A percentile compares a stretch with the other conserved stretches of the same genome.
These are phyloP conservation scores for Apodemus agrarius DNA, from an alignment of 2,797 vertebrate genomes.

Conservation along the genomic window DNA sequence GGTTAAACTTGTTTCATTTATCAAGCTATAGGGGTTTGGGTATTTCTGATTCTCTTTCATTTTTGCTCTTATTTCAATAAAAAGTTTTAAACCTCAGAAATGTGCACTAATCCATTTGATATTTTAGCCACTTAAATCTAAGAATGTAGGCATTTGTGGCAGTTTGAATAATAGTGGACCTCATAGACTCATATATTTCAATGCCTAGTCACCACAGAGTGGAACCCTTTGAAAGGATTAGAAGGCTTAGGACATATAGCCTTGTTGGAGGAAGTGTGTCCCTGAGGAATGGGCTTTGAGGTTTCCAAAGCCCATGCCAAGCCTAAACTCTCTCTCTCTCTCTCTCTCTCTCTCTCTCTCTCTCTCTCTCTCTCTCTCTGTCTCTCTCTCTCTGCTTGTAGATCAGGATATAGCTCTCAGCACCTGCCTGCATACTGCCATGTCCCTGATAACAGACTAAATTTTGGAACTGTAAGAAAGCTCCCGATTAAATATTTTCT, in stretches of 20 bases:
- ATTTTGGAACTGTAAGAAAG: neutral
- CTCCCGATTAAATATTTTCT: neutral
- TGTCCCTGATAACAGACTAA: neutral
- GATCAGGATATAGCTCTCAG: neutral
- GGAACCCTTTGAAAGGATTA: neutral
- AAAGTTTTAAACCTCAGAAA: slow-evolving; percentile 53
- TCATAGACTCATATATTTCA: neutral
- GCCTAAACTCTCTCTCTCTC: neutral
- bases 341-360: neutral
- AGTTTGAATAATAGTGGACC: neutral
- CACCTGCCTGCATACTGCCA: too few species aligned
- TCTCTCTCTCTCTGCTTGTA: neutral
- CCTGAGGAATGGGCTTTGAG: neutral
- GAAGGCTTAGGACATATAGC: neutral
- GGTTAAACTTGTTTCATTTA: slow-evolving; percentile 74
- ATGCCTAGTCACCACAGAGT: neutral
- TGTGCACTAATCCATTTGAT: slow-evolving; percentile 41
- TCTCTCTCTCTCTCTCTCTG: too few species aligned
- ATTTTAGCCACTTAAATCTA: slow-evolving; percentile 44
- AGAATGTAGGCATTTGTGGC: neutral
- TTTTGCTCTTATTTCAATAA: slow-evolving; percentile 42
- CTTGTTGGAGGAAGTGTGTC: neutral
- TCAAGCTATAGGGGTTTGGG: slow-evolving; percentile 71
- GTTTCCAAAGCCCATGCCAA: neutral
- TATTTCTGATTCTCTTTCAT: slow-evolving; percentile 65